Percentiles rank a stretch among this genome's conserved stretches.
Conservation (phyloP, 2,113 vertebrate species). For the Xyliphius kryptos region DNA sequence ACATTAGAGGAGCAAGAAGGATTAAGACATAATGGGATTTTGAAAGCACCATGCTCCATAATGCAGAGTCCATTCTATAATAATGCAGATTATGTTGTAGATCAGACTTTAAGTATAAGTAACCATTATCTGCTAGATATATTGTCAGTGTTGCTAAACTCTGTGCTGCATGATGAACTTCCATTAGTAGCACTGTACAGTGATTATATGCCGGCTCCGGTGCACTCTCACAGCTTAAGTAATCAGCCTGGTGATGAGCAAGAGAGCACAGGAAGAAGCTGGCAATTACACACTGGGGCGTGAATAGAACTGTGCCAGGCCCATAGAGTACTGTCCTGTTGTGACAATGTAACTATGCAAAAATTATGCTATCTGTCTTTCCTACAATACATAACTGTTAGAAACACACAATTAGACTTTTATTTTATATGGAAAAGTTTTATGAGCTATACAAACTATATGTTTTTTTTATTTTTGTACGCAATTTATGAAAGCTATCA, state of each 20-base stretch:
- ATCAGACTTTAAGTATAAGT: slow-evolving; percentile 70
- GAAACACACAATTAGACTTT: no score
- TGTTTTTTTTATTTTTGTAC: no score
- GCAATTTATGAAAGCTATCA: no score
- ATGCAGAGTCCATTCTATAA: slow-evolving; percentile 72
- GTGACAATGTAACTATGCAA: no score
- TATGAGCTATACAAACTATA: no score
- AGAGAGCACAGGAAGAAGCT: slow-evolving; percentile 47
- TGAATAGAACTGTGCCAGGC: no score
- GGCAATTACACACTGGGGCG: slow-evolving; percentile 47
- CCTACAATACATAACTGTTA: no score
- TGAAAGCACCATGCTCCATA: slow-evolving; percentile 70
- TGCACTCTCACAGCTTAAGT: slow-evolving; percentile 59
- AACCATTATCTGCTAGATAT: slow-evolving; percentile 68
- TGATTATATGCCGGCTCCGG: slow-evolving; percentile 62
- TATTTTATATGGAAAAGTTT: no score
- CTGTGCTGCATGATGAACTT: slow-evolving; percentile 59
- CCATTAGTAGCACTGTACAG: slow-evolving; percentile 62
- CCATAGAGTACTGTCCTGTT: no score
- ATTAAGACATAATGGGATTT: slow-evolving; percentile 74
- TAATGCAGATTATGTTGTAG: slow-evolving; percentile 72
- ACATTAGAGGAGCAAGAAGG: slow-evolving; percentile 70
- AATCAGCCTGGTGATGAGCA: slow-evolving; percentile 56
- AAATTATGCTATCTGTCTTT: no score
- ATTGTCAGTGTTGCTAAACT: slow-evolving; percentile 64